Conservation (phyloP, 2,797 vertebrate genomes). For the Enteromius anoplus region DNA sequence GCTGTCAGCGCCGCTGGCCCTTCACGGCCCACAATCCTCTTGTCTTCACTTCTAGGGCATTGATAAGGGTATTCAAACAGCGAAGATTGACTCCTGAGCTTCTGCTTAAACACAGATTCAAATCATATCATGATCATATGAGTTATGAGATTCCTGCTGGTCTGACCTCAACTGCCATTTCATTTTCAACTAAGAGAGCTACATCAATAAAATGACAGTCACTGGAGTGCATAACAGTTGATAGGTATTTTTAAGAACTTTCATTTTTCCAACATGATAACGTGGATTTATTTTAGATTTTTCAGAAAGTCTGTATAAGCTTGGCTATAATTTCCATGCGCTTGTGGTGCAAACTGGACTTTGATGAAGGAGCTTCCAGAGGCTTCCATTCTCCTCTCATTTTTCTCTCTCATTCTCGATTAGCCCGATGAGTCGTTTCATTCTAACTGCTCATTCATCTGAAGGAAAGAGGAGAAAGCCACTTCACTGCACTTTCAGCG, state of each 20-base stretch:
- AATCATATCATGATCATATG: slow-evolving; percentile 42
- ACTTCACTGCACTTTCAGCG: slow-evolving; percentile 67
- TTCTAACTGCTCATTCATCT: slow-evolving; percentile 70
- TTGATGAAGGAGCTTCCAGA: slow-evolving; percentile 39
- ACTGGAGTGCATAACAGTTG: background rate
- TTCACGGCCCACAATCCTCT: slow-evolving; percentile 42
- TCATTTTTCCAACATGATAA: background rate
- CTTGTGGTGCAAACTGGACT: slow-evolving; percentile 2
- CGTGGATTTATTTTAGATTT: background rate
- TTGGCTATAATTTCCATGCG: background rate
- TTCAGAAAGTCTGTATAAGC: background rate
- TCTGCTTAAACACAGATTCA: slow-evolving; percentile 39
- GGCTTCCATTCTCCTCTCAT: slow-evolving; percentile 21
- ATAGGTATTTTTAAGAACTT: background rate
- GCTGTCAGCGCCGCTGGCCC: slow-evolving; percentile 46
- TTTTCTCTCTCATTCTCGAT: slow-evolving; percentile 56
- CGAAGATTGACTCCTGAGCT: slow-evolving; percentile 38
- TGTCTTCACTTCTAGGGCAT: slow-evolving; percentile 44
- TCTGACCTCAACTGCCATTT: background rate
- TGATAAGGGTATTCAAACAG: slow-evolving; percentile 55
- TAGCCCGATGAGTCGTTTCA: slow-evolving; percentile 60
- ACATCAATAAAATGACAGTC: background rate
- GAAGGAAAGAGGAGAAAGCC: slow-evolving; percentile 64
- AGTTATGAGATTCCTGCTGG: slow-evolving; percentile 19
- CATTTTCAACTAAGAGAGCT: background rate